Conservation (phyloP, 2,888 invertebrate species). For the Tetranychus piercei region DNA sequence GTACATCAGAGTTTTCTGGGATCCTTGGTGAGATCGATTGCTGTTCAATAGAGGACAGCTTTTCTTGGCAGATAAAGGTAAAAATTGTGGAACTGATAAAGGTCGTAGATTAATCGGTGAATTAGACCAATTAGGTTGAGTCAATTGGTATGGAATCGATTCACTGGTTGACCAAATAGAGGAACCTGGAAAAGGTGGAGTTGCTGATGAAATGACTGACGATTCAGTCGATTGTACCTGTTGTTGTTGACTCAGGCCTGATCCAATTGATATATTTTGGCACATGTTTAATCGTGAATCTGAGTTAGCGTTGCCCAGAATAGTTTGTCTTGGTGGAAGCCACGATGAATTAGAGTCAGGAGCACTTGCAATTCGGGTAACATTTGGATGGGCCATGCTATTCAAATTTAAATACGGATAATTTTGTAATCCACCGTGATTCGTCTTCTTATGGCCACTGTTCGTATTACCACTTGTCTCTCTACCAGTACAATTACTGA, state of each 20-base stretch:
- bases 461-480: slow-evolving; percentile 11
- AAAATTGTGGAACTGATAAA: background rate
- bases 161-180: background rate
- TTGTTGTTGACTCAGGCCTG: background rate
- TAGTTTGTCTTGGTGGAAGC: background rate
- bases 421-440: background rate
- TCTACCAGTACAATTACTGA: slow-evolving; percentile 18
- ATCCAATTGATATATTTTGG: background rate
- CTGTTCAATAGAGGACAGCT: background rate
- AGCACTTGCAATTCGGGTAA: slow-evolving; percentile 54
- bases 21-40: background rate
- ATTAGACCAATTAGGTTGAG: background rate
- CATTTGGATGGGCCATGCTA: slow-evolving; percentile 29
- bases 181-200: background rate
- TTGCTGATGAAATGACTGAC: background rate
- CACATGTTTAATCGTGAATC: background rate
- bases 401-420: background rate
- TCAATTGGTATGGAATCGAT: background rate
- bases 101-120: background rate
- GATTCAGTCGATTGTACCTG: slow-evolving; percentile 27
- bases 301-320: background rate
- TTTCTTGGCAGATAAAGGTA: background rate
- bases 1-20: background rate
- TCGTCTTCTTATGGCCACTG: slow-evolving; percentile 36
- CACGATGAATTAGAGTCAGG: slow-evolving; percentile 39